These are phyloP conservation scores for Trichogramma evanescens DNA, from an alignment of 2,888 invertebrate genomes.

Conservation along the genomic window DNA sequence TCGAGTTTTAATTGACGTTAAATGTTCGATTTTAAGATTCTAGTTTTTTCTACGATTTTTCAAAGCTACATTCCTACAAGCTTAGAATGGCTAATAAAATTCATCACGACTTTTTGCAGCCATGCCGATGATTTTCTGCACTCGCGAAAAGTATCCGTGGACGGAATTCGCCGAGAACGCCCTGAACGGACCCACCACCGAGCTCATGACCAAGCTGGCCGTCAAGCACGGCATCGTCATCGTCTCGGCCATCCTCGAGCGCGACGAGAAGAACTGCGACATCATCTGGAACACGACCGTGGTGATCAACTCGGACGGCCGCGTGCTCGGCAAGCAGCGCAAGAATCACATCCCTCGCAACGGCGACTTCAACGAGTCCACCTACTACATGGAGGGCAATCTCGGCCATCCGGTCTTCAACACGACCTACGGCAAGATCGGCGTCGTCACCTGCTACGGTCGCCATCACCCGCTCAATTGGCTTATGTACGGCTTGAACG, in stretches of 20 bases:
- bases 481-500: constrained; percentile 95
- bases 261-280: constrained; percentile 73
- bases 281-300: constrained; percentile 93
- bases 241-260: constrained; percentile 87
- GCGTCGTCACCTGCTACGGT: constrained; percentile 95
- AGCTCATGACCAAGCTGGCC: constrained; percentile 68
- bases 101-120: constrained; percentile 50
- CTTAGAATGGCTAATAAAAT: background rate
- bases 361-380: constrained; percentile 88
- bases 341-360: constrained; percentile 98
- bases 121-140: constrained; percentile 98
- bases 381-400: constrained; percentile 89
- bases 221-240: constrained; percentile 83
- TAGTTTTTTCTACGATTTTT: background rate
- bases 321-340: constrained; percentile 76
- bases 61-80: no score
- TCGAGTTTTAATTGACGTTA: no score
- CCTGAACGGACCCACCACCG: constrained; percentile 74
- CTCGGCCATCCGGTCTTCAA: constrained; percentile 90
- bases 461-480: constrained; percentile 97
- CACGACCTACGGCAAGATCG: constrained; percentile 80
- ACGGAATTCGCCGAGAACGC: constrained; percentile 90
- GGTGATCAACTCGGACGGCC: constrained; percentile 79
- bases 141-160: constrained; percentile 89
- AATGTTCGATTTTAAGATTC: background rate